A percentile compares a stretch with the other conserved stretches of the same genome.
Conservation (phyloP, 2,113 vertebrate genomes). For the Lophochroa leadbeateri region DNA sequence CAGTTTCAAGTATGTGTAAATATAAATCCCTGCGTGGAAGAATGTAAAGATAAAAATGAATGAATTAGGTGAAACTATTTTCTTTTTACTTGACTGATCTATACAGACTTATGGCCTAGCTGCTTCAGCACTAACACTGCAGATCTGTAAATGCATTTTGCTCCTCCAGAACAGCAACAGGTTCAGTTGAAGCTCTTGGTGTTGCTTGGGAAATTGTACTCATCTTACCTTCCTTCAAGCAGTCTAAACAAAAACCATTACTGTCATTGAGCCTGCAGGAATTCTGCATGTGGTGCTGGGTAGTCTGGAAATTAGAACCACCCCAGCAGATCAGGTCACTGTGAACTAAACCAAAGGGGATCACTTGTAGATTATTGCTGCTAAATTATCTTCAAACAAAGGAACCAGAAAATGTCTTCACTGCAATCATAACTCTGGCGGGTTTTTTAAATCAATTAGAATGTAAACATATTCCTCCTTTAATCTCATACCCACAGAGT, state of each 20-base stretch:
- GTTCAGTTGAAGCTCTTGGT: not conserved
- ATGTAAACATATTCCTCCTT: not conserved
- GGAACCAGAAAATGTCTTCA: rapidly evolving
- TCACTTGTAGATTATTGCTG: not conserved
- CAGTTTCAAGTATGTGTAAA: not conserved
- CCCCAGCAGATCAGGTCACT: not conserved
- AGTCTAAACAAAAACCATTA: not conserved
- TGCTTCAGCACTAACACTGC: not conserved
- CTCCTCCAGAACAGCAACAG: not conserved
- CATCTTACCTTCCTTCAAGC: not conserved
- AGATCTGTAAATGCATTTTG: not conserved
- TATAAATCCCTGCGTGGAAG: not conserved
- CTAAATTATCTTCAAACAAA: not conserved
- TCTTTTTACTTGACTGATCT: not conserved
- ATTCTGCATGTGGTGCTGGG: rapidly evolving
- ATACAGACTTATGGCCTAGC: not conserved
- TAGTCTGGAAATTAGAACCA: not conserved
- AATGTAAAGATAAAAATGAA: not conserved
- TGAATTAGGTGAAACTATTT: not conserved
- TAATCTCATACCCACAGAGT: not conserved
- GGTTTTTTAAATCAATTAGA: not conserved
- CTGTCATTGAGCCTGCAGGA: not conserved
- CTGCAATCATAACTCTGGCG: not conserved
- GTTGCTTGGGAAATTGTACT: not conserved
- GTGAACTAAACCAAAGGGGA: not conserved